Percentiles rank a stretch among this genome's conserved stretches.
Evolutionary conservation across 2,888 invertebrate genomes (phyloP).

Genomic region (Coelopa pilipes): DNA sequence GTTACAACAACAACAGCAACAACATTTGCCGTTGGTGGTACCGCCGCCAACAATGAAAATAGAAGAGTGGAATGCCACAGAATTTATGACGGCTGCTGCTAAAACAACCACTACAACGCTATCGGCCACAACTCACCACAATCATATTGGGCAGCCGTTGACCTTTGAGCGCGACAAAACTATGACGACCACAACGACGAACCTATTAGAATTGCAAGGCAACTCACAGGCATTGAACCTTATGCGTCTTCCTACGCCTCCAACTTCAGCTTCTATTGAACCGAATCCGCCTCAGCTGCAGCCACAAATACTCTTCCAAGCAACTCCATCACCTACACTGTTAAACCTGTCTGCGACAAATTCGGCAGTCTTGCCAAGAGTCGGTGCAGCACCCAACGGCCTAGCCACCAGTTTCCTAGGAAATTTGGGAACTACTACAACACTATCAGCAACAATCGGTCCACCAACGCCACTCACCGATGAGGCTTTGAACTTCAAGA

Average conservation of each 20-base stretch:
- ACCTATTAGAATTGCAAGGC: conserved; percentile 45
- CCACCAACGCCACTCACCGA: conserved; percentile 44
- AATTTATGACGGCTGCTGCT: conserved; percentile 52
- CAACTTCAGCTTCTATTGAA: conserved; percentile 60
- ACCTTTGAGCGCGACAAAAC: conserved; percentile 22
- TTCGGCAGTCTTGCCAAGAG: conserved; percentile 38
- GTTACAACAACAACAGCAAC: conserved; percentile 37
- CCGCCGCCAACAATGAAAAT: conserved; percentile 73
- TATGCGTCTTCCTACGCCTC: conserved; percentile 61
- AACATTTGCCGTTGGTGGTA: conserved; percentile 51
- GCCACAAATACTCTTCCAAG: conserved; percentile 54
- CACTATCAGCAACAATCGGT: conserved; percentile 31
- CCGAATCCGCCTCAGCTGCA: conserved; percentile 46
- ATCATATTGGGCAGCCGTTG: conserved; percentile 11
- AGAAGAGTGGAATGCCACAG: conserved; percentile 72
- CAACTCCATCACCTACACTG: conserved; percentile 45
- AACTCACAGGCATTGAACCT: conserved; percentile 58
- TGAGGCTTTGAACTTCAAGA: conserved; percentile 50
- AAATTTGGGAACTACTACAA: conserved; percentile 28
- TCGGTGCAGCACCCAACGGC: conserved; percentile 45
- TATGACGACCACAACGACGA: conserved; percentile 36
- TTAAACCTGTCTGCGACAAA: conserved; percentile 47
- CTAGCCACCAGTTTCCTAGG: conserved; percentile 36
- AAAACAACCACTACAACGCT: conserved; percentile 41
- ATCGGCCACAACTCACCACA: conserved; percentile 32